These are phyloP conservation scores for Steatocranus sp. DNA, from an alignment of 2,797 vertebrate species.

Conservation along the genomic window DNA sequence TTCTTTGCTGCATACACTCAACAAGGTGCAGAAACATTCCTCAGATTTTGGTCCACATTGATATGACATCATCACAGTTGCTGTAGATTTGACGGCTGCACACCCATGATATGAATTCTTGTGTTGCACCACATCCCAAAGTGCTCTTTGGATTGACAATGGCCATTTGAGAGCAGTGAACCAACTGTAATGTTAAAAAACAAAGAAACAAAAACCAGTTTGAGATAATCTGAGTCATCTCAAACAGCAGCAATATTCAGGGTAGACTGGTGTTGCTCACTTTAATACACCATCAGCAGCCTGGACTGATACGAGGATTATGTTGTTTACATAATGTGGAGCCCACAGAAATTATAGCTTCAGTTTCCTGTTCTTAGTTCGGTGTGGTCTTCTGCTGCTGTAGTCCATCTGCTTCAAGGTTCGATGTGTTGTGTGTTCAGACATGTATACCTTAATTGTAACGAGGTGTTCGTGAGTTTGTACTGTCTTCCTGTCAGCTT, in stretches of 20 bases:
- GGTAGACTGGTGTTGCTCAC: background rate
- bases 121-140: background rate
- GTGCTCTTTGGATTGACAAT: background rate
- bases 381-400: background rate
- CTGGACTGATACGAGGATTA: fast-evolving
- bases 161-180: background rate
- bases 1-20: background rate
- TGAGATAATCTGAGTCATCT: background rate
- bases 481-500: background rate
- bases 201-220: background rate
- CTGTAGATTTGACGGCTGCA: background rate
- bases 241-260: background rate
- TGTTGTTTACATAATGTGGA: background rate
- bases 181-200: background rate
- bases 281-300: background rate
- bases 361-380: background rate
- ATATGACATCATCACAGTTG: background rate
- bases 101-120: fast-evolving
- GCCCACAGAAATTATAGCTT: background rate
- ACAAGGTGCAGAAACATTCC: fast-evolving
- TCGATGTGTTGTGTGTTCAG: background rate
- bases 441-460: background rate
- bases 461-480: fast-evolving
- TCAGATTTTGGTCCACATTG: background rate
- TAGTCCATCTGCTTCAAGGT: background rate